Evolutionary conservation across 2,113 vertebrate genomes (phyloP).

Genomic region (Carlito syrichta): DNA sequence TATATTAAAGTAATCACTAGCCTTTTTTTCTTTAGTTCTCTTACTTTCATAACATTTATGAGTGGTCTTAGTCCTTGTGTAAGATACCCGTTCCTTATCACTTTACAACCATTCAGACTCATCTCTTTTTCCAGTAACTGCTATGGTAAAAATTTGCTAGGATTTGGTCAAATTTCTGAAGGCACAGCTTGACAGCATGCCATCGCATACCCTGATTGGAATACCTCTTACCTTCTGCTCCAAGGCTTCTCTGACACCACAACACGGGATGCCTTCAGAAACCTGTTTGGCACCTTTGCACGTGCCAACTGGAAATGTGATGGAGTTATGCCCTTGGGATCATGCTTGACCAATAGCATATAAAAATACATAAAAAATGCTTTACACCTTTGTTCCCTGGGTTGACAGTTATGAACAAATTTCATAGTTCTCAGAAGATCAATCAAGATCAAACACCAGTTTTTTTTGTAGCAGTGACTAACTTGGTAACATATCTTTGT

Average conservation of each 20-base stretch:
- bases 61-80: neutral
- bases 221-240: neutral
- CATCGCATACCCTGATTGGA: neutral
- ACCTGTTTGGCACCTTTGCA: neutral
- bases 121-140: neutral
- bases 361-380: neutral
- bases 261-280: neutral
- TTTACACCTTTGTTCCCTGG: neutral
- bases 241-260: neutral
- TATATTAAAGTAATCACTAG: neutral
- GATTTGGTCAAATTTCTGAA: neutral
- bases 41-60: neutral
- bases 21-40: neutral
- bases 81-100: neutral
- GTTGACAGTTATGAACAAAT: neutral
- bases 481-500: neutral
- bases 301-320: neutral
- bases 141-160: neutral
- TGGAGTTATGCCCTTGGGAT: neutral
- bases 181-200: neutral
- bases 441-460: neutral
- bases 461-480: neutral
- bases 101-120: neutral
- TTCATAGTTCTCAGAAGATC: neutral
- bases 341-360: neutral